Base-by-base conservation (phyloP, 2,797 vertebrate genomes). In the Liparis tanakae region DNA sequence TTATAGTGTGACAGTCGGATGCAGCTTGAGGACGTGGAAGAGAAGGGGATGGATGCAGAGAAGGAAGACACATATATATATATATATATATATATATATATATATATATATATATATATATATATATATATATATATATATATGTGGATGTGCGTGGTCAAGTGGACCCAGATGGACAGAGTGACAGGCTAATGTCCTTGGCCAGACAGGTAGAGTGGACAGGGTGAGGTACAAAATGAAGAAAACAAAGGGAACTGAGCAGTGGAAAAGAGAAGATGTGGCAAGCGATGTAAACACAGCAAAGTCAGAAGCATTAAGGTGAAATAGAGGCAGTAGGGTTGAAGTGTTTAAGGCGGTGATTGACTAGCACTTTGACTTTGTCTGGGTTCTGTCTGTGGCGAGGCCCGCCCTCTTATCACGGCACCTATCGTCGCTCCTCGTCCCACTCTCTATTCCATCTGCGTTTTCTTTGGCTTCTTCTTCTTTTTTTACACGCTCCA, bases 1-100 rank as follows among this genome's bases (percentile, higher is more conserved):
- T 80, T 83, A 76, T 1, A 70, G 67, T 55, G 18, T 43, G 61
- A 70, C 66, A 67, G 64, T 78, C 9, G 34, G 71, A 67, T 46
- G 53, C 41, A 63, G 50, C 62, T 55, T 54, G 46, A 72, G 15
- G 64, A 63, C 59, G 60, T 56, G 39, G 18, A 20, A 8, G 6
- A 37, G 39, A 57, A 33, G 10, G 20, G 18, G 57, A 15, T 10
- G 14, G 57, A 59, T 18, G n/a, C 5, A 67, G 20, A 68, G 50
- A 25, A 22, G 46, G 18, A 30, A 30, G 18, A 44, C 10, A 57
- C 39, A 51, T 34, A 12, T 71, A 30, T 64, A 18, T 33, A 70
- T 36, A 30, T 12, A 18, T 33, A 70, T 36, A 30, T 12, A 18
- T 33, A 70, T 36, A 30, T 12, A 18, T 33, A 70, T 36, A 30